phyloP scores from a whole-genome alignment of 1,140 invertebrate species.

The Hylaeus anthracinus region DNA sequence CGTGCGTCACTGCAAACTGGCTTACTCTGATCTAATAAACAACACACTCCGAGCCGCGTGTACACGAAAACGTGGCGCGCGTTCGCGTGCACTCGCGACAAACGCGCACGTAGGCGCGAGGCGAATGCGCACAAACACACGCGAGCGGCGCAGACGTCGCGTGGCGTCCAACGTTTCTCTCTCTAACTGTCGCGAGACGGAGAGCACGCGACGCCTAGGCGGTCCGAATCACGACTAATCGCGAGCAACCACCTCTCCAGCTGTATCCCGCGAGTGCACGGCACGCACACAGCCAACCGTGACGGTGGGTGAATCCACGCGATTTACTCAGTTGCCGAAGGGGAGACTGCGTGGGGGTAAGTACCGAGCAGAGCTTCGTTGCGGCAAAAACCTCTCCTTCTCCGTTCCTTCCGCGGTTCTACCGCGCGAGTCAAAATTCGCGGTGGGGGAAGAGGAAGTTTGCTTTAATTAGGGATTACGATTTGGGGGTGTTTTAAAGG shows the following conservation, averaged over 20 bases:
- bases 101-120: neutral
- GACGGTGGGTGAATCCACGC: conserved; percentile 5
- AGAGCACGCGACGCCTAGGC: conserved; percentile 1
- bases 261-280: conserved; percentile 22
- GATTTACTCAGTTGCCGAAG: neutral
- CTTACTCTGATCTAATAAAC: conserved; percentile 80
- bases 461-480: no score
- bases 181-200: neutral
- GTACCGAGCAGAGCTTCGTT: conserved; percentile 40
- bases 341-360: conserved; percentile 19
- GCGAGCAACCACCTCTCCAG: conserved; percentile 41
- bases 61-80: conserved; percentile 27
- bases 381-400: conserved; percentile 44
- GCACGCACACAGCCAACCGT: neutral
- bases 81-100: neutral
- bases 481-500: no score
- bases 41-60: conserved; percentile 51
- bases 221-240: conserved; percentile 45
- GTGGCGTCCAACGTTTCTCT: no score
- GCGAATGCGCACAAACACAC: neutral
- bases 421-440: no score
- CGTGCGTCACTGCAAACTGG: conserved; percentile 77
- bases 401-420: neutral
- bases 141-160: neutral
- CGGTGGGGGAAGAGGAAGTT: no score